Conservation (phyloP, 2,797 vertebrate species). For the Siniperca obscura region DNA sequence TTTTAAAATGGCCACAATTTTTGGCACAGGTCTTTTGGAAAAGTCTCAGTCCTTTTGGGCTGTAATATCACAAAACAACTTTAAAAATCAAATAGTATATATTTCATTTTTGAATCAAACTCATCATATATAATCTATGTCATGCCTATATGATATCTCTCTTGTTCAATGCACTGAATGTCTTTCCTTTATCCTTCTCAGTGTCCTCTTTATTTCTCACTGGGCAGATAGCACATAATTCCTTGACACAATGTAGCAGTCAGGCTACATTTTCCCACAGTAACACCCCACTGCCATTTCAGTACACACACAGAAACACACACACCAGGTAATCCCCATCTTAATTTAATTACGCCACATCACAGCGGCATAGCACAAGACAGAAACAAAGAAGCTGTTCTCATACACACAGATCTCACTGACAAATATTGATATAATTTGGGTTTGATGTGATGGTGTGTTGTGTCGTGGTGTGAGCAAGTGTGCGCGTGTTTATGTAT, state of each 20-base stretch:
- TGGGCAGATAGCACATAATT: conserved; percentile 48
- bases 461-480: background rate
- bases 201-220: conserved; percentile 29
- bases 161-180: background rate
- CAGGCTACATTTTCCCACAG: conserved; percentile 54
- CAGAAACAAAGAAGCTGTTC: conserved; percentile 52
- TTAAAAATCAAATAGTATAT: background rate
- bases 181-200: conserved; percentile 17
- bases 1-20: background rate
- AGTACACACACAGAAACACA: conserved; percentile 32
- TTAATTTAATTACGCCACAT: conserved; percentile 69
- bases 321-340: conserved; percentile 60
- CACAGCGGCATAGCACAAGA: conserved; percentile 20
- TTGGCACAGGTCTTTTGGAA: background rate
- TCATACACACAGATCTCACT: conserved; percentile 51
- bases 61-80: background rate
- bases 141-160: background rate
- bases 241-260: conserved; percentile 34
- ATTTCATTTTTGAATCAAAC: background rate
- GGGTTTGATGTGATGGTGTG: conserved; percentile 11
- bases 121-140: background rate
- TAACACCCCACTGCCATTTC: conserved; percentile 19
- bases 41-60: background rate
- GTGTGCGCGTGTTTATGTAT: conserved; percentile 11
- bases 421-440: conserved; percentile 41